Evolutionary conservation across 64 coral and sea anemone genomes (phyloP).

Genomic region (Acropora tenuis): DNA sequence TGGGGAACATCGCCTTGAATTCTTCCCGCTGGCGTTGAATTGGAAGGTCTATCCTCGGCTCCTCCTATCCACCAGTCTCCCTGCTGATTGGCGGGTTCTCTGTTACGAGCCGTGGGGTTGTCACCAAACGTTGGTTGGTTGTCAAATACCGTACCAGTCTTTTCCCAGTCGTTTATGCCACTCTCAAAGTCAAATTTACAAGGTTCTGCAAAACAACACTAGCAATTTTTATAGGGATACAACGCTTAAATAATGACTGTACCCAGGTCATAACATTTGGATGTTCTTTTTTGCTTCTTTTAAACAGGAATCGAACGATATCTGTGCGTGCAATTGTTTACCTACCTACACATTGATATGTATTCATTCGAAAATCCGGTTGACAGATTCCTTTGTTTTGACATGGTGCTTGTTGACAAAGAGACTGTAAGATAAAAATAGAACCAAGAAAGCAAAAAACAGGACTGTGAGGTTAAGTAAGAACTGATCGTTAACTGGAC

Average conservation of each 20-base stretch:
- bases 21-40: background rate
- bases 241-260: too few relatives aligned
- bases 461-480: too few relatives aligned
- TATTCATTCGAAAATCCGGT: slow-evolving; percentile 18
- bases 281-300: too few relatives aligned
- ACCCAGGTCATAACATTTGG: too few relatives aligned
- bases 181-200: background rate
- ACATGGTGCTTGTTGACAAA: slow-evolving; percentile 21
- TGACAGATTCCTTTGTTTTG: slow-evolving; percentile 29
- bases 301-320: too few relatives aligned
- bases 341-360: background rate
- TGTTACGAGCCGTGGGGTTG: too few relatives aligned
- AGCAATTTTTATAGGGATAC: too few relatives aligned
- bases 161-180: background rate
- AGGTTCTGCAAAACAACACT: background rate
- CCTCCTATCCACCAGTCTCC: slow-evolving; percentile 1
- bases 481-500: too few relatives aligned
- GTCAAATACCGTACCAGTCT: slow-evolving; percentile 3
- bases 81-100: too few relatives aligned
- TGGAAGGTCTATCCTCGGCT: background rate
- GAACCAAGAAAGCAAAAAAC: too few relatives aligned
- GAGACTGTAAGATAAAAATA: background rate
- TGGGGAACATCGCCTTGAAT: background rate
- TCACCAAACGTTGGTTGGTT: background rate
- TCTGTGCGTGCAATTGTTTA: too few relatives aligned